Evolutionary conservation across 2,797 vertebrate species (phyloP).

Genomic region (Gallirallus australis): DNA sequence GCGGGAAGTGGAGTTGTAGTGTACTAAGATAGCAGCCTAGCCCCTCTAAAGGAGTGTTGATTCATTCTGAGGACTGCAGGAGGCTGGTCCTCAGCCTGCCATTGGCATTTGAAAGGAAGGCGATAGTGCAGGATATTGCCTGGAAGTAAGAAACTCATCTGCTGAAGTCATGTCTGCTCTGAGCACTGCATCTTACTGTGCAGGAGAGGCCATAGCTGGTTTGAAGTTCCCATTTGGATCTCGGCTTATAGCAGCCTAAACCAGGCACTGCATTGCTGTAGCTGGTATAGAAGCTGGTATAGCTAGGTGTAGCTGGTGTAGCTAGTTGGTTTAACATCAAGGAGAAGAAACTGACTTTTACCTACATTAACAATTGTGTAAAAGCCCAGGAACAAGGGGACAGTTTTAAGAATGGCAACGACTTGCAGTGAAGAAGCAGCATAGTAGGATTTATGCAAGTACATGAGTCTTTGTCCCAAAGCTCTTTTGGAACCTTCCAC

Average conservation of each 20-base stretch:
- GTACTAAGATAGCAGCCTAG: slow-evolving; percentile 57
- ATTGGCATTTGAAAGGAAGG: slow-evolving; percentile 36
- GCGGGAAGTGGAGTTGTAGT: slow-evolving; percentile 10
- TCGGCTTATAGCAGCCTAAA: neutral
- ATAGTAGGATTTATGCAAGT: neutral
- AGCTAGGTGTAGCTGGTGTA: neutral
- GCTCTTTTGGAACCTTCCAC: neutral
- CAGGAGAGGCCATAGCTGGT: neutral
- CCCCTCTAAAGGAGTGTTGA: neutral
- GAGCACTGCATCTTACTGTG: neutral
- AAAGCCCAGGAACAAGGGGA: neutral
- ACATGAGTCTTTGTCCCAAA: neutral
- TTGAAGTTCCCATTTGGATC: neutral
- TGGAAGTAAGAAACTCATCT: neutral
- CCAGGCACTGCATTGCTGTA: neutral
- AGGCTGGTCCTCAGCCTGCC: neutral
- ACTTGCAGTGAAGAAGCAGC: neutral
- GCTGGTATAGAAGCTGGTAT: neutral
- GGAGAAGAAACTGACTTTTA: neutral
- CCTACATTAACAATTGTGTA: neutral
- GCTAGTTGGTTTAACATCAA: neutral
- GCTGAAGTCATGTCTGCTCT: neutral
- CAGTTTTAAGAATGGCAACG: neutral
- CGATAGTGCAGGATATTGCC: neutral
- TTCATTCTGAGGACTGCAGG: slow-evolving; percentile 2